Base-by-base conservation (phyloP, 37 sponge, comb jelly and placozoan genomes). In the Mnemiopsis leidyi region DNA sequence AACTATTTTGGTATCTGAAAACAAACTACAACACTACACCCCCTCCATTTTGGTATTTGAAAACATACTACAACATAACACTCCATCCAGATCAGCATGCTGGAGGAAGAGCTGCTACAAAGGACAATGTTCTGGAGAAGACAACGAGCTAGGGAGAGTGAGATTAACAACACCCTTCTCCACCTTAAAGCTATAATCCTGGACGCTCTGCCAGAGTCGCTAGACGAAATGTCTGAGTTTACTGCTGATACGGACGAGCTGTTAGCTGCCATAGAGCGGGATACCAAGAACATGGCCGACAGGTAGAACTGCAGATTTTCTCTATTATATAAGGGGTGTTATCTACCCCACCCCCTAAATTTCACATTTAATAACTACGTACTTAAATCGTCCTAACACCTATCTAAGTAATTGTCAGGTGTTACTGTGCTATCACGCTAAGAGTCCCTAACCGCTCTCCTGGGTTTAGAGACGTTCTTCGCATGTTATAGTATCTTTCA, bases 51-150 rank as follows among this genome's bases (percentile, higher is more conserved):
- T 67, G 20, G 13, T 67, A 13, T n/a, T n/a, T n/a, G n/a, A n/a
- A n/a, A n/a, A n/a, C n/a, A n/a, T n/a, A n/a, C n/a, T n/a, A n/a
- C n/a, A n/a, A n/a, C n/a, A n/a, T 67, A 13, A n/a, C n/a, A n/a
- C n/a, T n/a, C n/a, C n/a, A n/a, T n/a, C n/a, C 76, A 73, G 76
- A n/a, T 73, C 23, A 25, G 26, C 28, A 73, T 73, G 76, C 76
- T 73, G 76, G 76, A 73, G 28, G 76, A 73, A 28, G 76, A 73
- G 76, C 23, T 73, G 28, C 16, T 73, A 21, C 5, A 5, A 7
- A 16, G 76, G 7, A 7, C 26, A 7, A 73, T 73, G 76, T 73
- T 25, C 76, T 73, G 76, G 76, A 73, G 76, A 21, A 73, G 76
- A 73, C 76, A 73, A 28, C 16, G 76, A 21, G 23, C 76, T 25